phyloP scores from a whole-genome alignment of 2,888 invertebrate genomes.

The Cyclophora punctaria region DNA sequence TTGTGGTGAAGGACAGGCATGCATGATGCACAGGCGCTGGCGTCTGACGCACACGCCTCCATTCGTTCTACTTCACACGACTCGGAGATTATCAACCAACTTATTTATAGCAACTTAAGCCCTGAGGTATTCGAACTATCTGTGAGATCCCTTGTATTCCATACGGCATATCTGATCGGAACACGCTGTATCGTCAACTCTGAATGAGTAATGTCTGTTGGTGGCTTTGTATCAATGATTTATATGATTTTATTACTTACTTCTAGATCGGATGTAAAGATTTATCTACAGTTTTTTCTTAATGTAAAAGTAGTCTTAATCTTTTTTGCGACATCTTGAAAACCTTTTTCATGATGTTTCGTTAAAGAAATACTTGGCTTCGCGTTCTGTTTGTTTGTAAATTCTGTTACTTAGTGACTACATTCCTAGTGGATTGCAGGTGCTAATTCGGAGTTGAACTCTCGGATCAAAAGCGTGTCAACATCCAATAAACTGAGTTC shows the following conservation, averaged over 20 bases:
- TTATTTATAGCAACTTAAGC: constrained; percentile 39
- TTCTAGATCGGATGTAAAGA: neutral
- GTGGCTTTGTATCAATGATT: neutral
- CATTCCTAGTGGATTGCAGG: neutral
- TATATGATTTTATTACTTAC: neutral
- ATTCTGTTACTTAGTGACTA: too few species aligned
- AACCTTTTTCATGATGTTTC: too few species aligned
- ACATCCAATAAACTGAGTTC: too few species aligned
- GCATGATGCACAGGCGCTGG: constrained; percentile 29
- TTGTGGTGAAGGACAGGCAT: constrained; percentile 36
- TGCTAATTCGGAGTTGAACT: neutral
- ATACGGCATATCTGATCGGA: neutral
- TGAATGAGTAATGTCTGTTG: too few species aligned
- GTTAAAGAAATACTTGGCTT: too few species aligned
- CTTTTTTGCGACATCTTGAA: too few species aligned
- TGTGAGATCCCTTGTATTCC: constrained; percentile 18
- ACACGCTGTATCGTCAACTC: too few species aligned
- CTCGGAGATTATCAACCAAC: constrained; percentile 30
- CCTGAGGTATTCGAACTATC: constrained; percentile 31
- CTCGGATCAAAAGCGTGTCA: too few species aligned
- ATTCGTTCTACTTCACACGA: constrained; percentile 52
- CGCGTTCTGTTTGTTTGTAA: too few species aligned
- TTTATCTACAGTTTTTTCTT: too few species aligned
- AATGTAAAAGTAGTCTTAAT: too few species aligned
- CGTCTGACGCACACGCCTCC: constrained; percentile 34